Base-by-base conservation (phyloP, 1,140 invertebrate genomes). In the Ceratina japonica region DNA sequence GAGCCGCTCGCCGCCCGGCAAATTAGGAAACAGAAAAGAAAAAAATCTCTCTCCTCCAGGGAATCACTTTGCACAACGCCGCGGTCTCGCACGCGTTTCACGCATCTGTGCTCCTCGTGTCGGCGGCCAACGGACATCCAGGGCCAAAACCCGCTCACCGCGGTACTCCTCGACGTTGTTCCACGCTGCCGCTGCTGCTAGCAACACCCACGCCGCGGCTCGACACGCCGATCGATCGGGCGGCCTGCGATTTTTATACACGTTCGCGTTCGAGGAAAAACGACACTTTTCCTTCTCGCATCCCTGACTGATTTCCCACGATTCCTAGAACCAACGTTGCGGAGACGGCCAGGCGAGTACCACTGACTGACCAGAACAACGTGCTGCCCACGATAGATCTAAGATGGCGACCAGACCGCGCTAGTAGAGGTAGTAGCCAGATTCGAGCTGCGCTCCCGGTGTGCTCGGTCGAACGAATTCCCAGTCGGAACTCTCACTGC, bases 21-120 rank as follows among this genome's bases (percentile, higher is more conserved):
- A 87, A 88, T 86, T 75, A 87, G 79, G 83, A 87, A 87, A 87
- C 80, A 80, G 79, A 89, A 89, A 90, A 87, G 52, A 87, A 89
- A 88, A 88, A 89, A 87, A 82, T 65, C 77, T 76, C 84, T 79
- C 80, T 75, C 75, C 82, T 72, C 74, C 76, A 68, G 27, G 76
- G 76, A 80, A 69, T 87, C 88, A 89, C 87, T 88, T 87, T 85
- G 84, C 77, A 62, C 80, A 63, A 49, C 16, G 51, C 12, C 49
- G 37, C 37, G 37, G 71, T 84, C 73, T 85, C 77, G 54, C 79
- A 69, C 59, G 18, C 63, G 79, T 76, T 64, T 66, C 69, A 56
- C 70, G 79, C 81, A 85, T 85, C 66, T 61, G 37, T 44, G 37
- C 37, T 10, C 37, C 37, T 44, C 37, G 37, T 44, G 5, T 44